Conservation (phyloP, 2,797 vertebrate species). For the Takifugu rubripes region DNA sequence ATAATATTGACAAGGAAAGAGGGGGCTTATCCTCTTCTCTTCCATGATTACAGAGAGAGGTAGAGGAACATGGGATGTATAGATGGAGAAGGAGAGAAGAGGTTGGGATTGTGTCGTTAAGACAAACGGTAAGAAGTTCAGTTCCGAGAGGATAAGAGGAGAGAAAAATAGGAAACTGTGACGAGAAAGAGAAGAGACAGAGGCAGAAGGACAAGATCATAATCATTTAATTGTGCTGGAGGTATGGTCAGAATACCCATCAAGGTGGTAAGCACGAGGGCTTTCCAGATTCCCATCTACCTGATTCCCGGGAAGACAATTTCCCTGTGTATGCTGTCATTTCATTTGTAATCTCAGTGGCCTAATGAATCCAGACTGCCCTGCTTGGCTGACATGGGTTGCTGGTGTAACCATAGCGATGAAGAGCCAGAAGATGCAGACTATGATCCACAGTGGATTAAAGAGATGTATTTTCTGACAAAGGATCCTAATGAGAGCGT, state of each 20-base stretch:
- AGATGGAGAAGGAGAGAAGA: constrained; percentile 54
- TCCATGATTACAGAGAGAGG: constrained; percentile 32
- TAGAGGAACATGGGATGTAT: constrained; percentile 41
- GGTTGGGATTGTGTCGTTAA: constrained; percentile 72
- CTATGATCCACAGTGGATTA: constrained; percentile 48
- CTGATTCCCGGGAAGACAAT: constrained; percentile 22
- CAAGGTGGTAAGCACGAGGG: constrained; percentile 47
- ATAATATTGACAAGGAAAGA: constrained; percentile 39
- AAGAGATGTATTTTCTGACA: constrained; percentile 32
- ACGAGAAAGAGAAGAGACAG: constrained; percentile 24
- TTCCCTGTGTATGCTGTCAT: constrained; percentile 26
- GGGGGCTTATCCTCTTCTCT: constrained; percentile 35
- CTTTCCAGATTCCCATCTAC: constrained; percentile 48
- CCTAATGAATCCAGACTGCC: constrained; percentile 30
- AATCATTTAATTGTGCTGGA: constrained; percentile 79
- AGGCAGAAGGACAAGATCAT: constrained; percentile 66
- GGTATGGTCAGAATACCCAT: constrained; percentile 65
- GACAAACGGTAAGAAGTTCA: constrained; percentile 68
- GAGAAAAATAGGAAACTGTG: constrained; percentile 18
- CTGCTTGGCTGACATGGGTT: constrained; percentile 4
- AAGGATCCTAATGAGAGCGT: constrained; percentile 31
- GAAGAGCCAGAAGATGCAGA: constrained; percentile 36
- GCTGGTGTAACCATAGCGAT: constrained; percentile 57
- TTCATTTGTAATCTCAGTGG: constrained; percentile 31
- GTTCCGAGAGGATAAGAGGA: constrained; percentile 49